Conservation (phyloP, 2,888 invertebrate genomes). For the Rotaria sp. region DNA sequence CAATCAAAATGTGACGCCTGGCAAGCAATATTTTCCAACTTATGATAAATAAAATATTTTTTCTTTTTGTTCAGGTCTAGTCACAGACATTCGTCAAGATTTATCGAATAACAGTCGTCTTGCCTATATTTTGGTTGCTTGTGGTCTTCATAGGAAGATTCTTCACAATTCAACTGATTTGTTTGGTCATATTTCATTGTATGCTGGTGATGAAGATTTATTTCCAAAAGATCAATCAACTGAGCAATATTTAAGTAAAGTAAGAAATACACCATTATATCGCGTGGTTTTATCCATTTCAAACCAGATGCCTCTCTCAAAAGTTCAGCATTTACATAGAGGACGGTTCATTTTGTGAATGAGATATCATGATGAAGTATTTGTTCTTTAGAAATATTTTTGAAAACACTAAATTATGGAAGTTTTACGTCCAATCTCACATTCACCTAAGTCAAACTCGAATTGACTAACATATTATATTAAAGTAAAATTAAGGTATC, state of each 20-base stretch:
- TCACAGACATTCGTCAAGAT: conserved; percentile 42
- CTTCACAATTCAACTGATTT: conserved; percentile 19
- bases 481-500: too few species aligned
- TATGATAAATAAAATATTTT: neutral
- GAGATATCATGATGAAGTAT: too few species aligned
- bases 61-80: conserved; percentile 31
- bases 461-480: too few species aligned
- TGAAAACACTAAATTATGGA: too few species aligned
- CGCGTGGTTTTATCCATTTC: neutral
- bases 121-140: conserved; percentile 41
- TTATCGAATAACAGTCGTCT: conserved; percentile 41
- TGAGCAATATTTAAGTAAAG: neutral
- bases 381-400: too few species aligned
- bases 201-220: neutral
- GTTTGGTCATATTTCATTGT: neutral
- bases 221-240: neutral
- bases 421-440: too few species aligned
- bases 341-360: too few species aligned
- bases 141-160: conserved; percentile 35
- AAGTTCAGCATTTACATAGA: too few species aligned
- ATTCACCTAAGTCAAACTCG: too few species aligned
- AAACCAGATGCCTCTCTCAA: too few species aligned
- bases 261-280: neutral
- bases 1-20: conserved; percentile 29
- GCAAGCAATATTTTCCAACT: conserved; percentile 1